Percentiles rank a stretch among this genome's conserved stretches.
Conservation (phyloP, 2,888 invertebrate genomes). For the Rhamnusium bicolor region DNA sequence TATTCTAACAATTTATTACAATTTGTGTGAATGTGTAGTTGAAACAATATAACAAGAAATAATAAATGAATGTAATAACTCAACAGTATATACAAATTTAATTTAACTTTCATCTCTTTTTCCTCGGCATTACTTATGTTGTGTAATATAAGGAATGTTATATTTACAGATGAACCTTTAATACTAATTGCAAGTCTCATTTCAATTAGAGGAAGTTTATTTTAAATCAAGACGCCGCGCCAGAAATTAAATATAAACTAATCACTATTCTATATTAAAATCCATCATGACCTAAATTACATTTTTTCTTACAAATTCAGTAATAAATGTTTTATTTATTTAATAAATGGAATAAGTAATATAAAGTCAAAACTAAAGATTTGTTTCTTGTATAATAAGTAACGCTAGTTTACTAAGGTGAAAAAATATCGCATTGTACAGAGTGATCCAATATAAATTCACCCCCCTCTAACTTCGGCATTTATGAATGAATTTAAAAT, state of each 20-base stretch:
- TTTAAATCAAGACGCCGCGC: conserved; percentile 6
- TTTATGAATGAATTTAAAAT: too few relatives aligned
- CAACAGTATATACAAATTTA: conserved; percentile 14
- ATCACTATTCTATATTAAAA: not conserved
- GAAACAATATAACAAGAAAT: conserved; percentile 31
- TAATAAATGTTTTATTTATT: too few relatives aligned
- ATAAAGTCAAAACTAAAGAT: too few relatives aligned
- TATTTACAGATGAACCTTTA: conserved; percentile 19
- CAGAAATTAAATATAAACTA: not conserved
- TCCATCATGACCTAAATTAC: too few relatives aligned
- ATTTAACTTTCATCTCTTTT: conserved; percentile 31
- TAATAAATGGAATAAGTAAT: too few relatives aligned
- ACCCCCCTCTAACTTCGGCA: too few relatives aligned
- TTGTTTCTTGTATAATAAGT: too few relatives aligned
- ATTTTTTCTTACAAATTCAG: too few relatives aligned
- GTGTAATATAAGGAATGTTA: conserved; percentile 15
- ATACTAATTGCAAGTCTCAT: conserved; percentile 1
- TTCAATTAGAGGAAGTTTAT: not conserved
- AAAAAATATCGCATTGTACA: too few relatives aligned
- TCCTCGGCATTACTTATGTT: conserved; percentile 10
- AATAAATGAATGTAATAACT: conserved; percentile 30
- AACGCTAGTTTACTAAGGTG: too few relatives aligned
- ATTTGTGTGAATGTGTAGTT: conserved; percentile 26
- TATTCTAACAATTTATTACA: conserved; percentile 23
- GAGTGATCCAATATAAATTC: too few relatives aligned